Evolutionary conservation across 2,888 invertebrate species (phyloP).

Genomic region (Junonia oenone): DNA sequence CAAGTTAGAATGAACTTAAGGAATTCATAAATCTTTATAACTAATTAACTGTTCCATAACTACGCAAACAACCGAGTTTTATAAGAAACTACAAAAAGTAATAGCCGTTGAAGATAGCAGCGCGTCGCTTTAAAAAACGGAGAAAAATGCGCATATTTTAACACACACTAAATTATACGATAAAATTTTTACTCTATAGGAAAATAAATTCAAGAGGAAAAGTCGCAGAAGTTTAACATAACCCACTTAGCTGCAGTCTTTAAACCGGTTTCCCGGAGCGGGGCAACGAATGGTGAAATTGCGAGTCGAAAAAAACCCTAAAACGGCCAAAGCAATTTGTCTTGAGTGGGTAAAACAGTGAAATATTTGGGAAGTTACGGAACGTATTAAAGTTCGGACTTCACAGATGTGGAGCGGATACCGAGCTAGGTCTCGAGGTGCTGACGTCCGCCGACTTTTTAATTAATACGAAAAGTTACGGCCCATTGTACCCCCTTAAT

Average conservation of each 20-base stretch:
- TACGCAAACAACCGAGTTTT: background rate
- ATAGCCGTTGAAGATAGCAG: background rate
- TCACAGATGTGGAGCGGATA: conserved; percentile 24
- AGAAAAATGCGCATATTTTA: background rate
- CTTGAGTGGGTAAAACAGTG: conserved; percentile 66
- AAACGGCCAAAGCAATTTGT: conserved; percentile 61
- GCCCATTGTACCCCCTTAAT: conserved; percentile 36
- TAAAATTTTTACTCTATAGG: background rate
- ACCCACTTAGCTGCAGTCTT: conserved; percentile 18
- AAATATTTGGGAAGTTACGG: conserved; percentile 68
- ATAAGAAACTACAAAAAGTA: conserved; percentile 4
- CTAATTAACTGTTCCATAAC: background rate
- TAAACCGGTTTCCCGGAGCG: conserved; percentile 19
- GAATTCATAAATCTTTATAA: background rate
- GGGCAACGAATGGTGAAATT: conserved; percentile 59
- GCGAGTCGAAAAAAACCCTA: conserved; percentile 48
- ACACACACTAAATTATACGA: background rate
- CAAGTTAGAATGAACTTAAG: background rate
- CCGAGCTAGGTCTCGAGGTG: conserved; percentile 10
- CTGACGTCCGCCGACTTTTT: conserved; percentile 30
- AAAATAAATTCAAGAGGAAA: conserved; percentile 7
- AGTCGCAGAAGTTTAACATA: conserved; percentile 16
- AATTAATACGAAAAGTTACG: conserved; percentile 18
- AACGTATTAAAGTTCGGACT: conserved; percentile 60
- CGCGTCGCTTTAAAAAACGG: background rate